These are phyloP conservation scores for Orius laevigatus DNA, from an alignment of 1,140 invertebrate genomes.

Conservation along the genomic window DNA sequence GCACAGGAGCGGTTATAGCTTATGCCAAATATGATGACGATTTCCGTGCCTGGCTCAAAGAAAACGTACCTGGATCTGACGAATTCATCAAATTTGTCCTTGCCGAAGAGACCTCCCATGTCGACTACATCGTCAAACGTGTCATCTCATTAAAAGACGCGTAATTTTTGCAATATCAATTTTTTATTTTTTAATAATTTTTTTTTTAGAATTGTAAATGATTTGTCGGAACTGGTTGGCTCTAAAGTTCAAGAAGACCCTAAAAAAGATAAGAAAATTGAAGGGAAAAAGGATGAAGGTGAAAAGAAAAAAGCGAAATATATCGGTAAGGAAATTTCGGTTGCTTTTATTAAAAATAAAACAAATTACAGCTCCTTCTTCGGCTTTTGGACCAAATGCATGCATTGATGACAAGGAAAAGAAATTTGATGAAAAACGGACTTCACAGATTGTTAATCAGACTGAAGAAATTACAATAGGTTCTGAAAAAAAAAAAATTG, in stretches of 20 bases:
- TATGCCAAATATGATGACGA: slow-evolving; percentile 52
- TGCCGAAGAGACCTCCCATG: slow-evolving; percentile 42
- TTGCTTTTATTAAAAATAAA: too few relatives aligned
- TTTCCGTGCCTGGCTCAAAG: slow-evolving; percentile 42
- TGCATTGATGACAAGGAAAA: too few relatives aligned
- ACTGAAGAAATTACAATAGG: too few relatives aligned
- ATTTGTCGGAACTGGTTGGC: not conserved
- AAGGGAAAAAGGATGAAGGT: slow-evolving; percentile 20
- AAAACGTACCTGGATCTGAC: slow-evolving; percentile 48
- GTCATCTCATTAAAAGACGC: slow-evolving; percentile 24
- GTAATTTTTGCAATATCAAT: slow-evolving; percentile 21
- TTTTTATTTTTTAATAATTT: slow-evolving; percentile 1
- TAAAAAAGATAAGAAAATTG: slow-evolving; percentile 22
- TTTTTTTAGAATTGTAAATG: slow-evolving; percentile 21
- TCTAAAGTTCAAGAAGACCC: slow-evolving; percentile 18
- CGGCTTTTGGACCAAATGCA: too few relatives aligned
- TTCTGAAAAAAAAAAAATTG: too few relatives aligned
- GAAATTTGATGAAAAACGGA: too few relatives aligned
- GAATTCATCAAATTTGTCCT: slow-evolving; percentile 45
- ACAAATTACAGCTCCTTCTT: too few relatives aligned
- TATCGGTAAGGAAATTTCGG: slow-evolving; percentile 19
- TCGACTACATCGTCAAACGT: slow-evolving; percentile 25
- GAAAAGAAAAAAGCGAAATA: slow-evolving; percentile 26
- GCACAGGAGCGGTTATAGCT: slow-evolving; percentile 28
- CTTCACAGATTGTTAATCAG: too few relatives aligned